Evolutionary conservation across 2,113 vertebrate genomes (phyloP), one percentile per base, ranked within the genome.

Genomic region (Charadrius vociferus): DNA sequence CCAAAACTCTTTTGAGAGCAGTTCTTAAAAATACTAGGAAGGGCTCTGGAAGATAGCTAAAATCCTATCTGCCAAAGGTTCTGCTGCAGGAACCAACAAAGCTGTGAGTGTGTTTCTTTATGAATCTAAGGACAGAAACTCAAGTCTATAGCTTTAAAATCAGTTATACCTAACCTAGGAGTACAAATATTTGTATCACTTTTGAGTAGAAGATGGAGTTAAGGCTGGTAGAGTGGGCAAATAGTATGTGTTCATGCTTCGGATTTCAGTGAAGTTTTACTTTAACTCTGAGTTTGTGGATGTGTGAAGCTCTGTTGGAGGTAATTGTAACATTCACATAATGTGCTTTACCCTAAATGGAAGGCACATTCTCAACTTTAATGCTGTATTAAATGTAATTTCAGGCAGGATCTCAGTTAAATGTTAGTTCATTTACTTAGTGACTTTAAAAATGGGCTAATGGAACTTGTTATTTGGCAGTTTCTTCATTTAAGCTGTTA

Each of bases 401-500:
- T 88, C 59, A 50, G 50, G 77, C 20, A 95, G 86, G 65, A 75
- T 71, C 41, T 89, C 29, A 34, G 41, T 88, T 95, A 88, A 88
- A 36, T 81, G 34, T 74, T 95, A 70, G n/a, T 53, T 82, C 34
- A 68, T 90, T 85, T 95, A 67, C 56, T 59, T 65, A 88, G 47
- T 59, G 70, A 82, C 58, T 96, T 80, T 72, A 92, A 86, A 78
- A 92, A 61, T 26, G 82, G 53, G 30, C 53, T 92, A 95, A 80
- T 80, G 70, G 66, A 93, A 90, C 84, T 93, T 85, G 22, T 79
- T 90, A 32, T 70, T 45, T 77, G 29, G 71, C 80, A 66, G 18
- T 84, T 95, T 92, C 63, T 86, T 96, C 58, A 67, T 86, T 95
- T 91, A 86, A 88, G 45, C 55, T 86, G 36, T 91, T 93, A 83